phyloP scores from a whole-genome alignment of 1,140 invertebrate genomes.

The Tetramorium alpestre region DNA sequence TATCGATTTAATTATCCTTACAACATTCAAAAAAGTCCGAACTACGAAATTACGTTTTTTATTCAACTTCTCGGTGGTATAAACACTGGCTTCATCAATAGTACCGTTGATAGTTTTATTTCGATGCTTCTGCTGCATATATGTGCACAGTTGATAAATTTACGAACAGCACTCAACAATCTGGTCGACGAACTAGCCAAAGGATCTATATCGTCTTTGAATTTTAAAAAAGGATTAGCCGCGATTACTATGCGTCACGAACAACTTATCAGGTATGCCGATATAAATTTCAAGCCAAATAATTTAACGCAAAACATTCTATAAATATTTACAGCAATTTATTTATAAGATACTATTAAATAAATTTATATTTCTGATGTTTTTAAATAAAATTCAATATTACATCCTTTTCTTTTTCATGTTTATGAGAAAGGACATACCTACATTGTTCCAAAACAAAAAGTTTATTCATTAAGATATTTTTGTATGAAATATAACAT shows the following conservation, averaged over 20 bases:
- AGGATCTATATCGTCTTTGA: not conserved
- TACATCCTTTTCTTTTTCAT: no score
- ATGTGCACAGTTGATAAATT: conserved; percentile 66
- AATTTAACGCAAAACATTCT: not conserved
- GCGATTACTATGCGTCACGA: conserved; percentile 66
- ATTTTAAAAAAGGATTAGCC: conserved; percentile 38
- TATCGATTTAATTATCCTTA: conserved; percentile 75
- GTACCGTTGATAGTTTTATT: conserved; percentile 63
- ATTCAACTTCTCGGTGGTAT: conserved; percentile 75
- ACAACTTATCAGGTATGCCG: conserved; percentile 63
- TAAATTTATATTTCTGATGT: no score
- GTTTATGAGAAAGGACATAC: not conserved
- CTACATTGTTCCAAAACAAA: no score
- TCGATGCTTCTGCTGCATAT: conserved; percentile 70
- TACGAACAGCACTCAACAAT: conserved; percentile 32
- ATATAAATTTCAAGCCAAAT: not conserved
- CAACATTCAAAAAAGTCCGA: conserved; percentile 81
- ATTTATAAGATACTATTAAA: not conserved
- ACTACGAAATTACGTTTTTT: conserved; percentile 83
- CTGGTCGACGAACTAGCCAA: conserved; percentile 26
- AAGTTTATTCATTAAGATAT: no score
- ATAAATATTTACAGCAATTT: not conserved
- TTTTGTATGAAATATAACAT: not conserved
- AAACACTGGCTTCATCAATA: not conserved
- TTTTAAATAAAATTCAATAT: not conserved